phyloP scores from a whole-genome alignment of 2,113 vertebrate species.

The Crocuta crocuta region DNA sequence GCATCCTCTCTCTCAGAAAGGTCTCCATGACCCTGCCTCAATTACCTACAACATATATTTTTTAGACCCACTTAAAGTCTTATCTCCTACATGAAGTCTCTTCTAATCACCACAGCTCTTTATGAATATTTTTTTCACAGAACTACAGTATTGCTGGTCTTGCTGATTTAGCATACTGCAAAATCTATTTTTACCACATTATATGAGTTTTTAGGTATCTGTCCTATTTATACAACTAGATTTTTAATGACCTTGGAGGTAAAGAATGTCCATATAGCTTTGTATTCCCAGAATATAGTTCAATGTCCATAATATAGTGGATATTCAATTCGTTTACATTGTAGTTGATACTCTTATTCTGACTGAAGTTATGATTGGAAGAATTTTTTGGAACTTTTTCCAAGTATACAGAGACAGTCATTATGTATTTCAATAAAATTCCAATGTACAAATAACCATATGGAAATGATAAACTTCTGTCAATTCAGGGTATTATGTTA shows the following conservation, averaged over 20 bases:
- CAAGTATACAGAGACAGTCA: background rate
- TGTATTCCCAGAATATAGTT: background rate
- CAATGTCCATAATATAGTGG: background rate
- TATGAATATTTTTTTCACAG: background rate
- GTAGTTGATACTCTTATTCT: background rate
- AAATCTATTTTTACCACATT: background rate
- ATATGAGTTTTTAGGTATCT: background rate
- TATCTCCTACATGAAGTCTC: background rate
- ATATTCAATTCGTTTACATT: background rate
- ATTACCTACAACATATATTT: background rate
- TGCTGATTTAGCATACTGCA: background rate
- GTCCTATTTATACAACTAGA: background rate
- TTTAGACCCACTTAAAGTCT: background rate
- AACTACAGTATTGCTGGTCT: background rate
- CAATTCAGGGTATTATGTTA: background rate
- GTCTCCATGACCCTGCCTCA: background rate
- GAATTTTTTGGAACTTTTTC: background rate
- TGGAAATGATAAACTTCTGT: conserved; percentile 36
- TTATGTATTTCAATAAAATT: background rate
- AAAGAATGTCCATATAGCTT: background rate
- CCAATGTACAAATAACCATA: background rate
- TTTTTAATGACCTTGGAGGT: background rate
- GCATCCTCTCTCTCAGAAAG: background rate
- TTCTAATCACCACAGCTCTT: background rate
- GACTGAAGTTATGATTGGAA: background rate